Conservation (phyloP, 2,888 invertebrate species). For the Sarcophaga subvicina region DNA sequence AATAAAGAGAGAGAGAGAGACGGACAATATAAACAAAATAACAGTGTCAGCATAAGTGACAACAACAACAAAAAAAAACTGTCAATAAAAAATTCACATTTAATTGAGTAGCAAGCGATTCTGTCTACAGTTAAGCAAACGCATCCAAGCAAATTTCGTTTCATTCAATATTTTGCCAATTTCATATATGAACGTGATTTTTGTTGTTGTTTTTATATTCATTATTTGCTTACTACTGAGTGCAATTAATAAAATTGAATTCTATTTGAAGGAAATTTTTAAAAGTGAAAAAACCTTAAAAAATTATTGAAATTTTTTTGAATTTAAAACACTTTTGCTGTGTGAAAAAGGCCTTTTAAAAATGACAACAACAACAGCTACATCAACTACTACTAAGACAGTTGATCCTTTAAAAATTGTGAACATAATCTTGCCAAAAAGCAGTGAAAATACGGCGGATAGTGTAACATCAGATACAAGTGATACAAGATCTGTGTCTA, state of each 20-base stretch:
- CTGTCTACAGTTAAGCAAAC: constrained; percentile 51
- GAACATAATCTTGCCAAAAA: constrained; percentile 42
- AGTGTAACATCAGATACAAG: neutral
- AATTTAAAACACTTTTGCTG: neutral
- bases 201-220: constrained; percentile 17
- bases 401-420: constrained; percentile 56
- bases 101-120: constrained; percentile 46
- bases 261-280: constrained; percentile 32
- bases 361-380: neutral
- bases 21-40: neutral
- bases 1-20: neutral
- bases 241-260: constrained; percentile 35
- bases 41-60: neutral
- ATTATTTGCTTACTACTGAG: constrained; percentile 16
- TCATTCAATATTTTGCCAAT: constrained; percentile 31
- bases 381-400: neutral
- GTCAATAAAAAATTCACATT: constrained; percentile 33
- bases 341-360: neutral
- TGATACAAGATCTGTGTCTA: neutral
- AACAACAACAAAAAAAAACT: constrained; percentile 22
- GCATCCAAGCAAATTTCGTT: constrained; percentile 44
- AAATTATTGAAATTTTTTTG: no score
- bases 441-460: constrained; percentile 12
- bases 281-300: constrained; percentile 5
- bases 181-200: constrained; percentile 57